Conservation (phyloP, 2,888 invertebrate species). For the Drosophila eohydei region DNA sequence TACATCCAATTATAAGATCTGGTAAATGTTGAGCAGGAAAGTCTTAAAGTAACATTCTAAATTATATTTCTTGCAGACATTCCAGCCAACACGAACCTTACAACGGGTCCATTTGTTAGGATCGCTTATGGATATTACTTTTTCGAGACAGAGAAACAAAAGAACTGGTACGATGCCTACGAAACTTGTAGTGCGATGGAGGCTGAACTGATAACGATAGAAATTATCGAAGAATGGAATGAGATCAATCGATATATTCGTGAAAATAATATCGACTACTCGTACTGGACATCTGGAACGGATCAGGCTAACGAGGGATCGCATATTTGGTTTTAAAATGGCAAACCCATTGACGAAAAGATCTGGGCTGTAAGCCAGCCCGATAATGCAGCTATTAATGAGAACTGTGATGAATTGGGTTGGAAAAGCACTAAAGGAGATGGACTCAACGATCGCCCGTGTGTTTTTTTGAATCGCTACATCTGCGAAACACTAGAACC, state of each 20-base stretch:
- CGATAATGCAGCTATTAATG: not conserved
- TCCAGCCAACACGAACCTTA: not conserved
- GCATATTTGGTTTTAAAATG: constrained; percentile 20
- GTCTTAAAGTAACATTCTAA: too few species aligned
- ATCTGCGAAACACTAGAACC: not conserved
- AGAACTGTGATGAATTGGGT: constrained; percentile 14
- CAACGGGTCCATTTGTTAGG: not conserved
- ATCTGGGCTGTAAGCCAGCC: constrained; percentile 9
- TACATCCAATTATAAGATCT: too few species aligned
- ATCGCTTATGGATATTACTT: constrained; percentile 20
- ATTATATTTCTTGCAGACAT: not conserved
- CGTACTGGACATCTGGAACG: constrained; percentile 27
- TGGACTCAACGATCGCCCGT: not conserved
- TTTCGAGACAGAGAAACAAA: not conserved
- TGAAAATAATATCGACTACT: not conserved
- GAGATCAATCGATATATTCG: not conserved
- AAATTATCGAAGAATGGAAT: not conserved
- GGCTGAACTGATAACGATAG: constrained; percentile 24
- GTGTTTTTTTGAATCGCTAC: not conserved
- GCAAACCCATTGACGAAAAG: not conserved
- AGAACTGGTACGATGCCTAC: constrained; percentile 27
- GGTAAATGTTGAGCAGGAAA: too few species aligned
- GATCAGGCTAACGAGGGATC: constrained; percentile 1
- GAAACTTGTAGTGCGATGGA: constrained; percentile 10
- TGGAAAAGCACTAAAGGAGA: not conserved